A percentile compares a stretch with the other conserved stretches of the same genome.
Conservation (phyloP, 1,140 invertebrate genomes). For the Pseudomyrmex flavicornis region DNA sequence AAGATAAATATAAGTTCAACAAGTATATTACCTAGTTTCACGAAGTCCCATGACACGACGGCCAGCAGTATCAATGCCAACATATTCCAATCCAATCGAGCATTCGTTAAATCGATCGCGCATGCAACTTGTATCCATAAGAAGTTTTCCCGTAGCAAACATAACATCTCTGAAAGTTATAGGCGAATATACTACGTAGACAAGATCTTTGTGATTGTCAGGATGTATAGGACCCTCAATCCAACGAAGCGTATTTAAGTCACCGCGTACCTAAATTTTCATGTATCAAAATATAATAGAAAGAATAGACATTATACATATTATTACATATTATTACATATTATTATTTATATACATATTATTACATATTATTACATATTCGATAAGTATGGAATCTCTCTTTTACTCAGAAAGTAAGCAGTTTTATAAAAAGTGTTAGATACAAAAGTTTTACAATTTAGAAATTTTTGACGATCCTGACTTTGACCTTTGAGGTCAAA, state of each 20-base stretch:
- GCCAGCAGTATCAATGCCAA: slow-evolving; percentile 86
- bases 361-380: too few relatives aligned
- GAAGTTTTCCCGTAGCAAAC: slow-evolving; percentile 91
- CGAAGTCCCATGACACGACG: slow-evolving; percentile 90
- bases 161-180: slow-evolving; percentile 93
- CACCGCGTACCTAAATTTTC: slow-evolving; percentile 87
- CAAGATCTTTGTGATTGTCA: slow-evolving; percentile 77
- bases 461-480: too few relatives aligned
- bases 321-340: too few relatives aligned
- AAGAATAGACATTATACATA: too few relatives aligned
- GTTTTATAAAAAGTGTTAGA: too few relatives aligned
- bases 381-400: too few relatives aligned
- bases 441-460: too few relatives aligned
- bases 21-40: slow-evolving; percentile 62
- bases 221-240: slow-evolving; percentile 87
- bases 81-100: slow-evolving; percentile 91
- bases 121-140: slow-evolving; percentile 86
- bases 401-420: too few relatives aligned
- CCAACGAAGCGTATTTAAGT: slow-evolving; percentile 94
- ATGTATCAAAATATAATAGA: too few relatives aligned
- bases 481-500: too few relatives aligned
- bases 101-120: slow-evolving; percentile 87
- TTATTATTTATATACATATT: too few relatives aligned
- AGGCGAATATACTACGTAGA: slow-evolving; percentile 88
- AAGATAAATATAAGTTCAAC: neutral